Evolutionary conservation across 2,888 invertebrate genomes (phyloP).

Genomic region (Thecophora atra): DNA sequence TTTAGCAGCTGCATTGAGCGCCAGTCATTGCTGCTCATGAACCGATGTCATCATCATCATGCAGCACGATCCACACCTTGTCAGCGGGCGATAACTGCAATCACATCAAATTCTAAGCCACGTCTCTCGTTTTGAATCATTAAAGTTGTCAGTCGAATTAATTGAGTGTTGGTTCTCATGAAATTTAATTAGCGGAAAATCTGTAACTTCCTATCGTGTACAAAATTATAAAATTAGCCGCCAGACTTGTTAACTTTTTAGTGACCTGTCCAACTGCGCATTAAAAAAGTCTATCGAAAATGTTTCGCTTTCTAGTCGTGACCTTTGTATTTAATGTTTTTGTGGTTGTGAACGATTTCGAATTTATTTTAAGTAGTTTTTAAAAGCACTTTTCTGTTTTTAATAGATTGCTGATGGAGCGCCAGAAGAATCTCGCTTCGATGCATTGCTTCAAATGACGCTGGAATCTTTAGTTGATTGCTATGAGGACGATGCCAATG

Average conservation of each 20-base stretch:
- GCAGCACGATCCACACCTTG: no score
- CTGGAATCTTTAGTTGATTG: conserved; percentile 39
- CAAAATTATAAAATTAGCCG: conserved; percentile 7
- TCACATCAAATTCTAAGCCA: no score
- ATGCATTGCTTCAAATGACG: conserved; percentile 38
- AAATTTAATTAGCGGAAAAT: conserved; percentile 18
- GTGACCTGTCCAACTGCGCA: background rate
- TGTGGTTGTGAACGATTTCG: background rate
- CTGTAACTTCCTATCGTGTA: conserved; percentile 15
- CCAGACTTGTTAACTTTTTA: background rate
- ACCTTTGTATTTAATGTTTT: background rate
- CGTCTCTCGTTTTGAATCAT: no score
- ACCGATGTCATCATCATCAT: no score
- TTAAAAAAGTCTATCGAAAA: background rate
- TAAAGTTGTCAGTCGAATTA: background rate
- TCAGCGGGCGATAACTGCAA: no score
- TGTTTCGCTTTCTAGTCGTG: background rate
- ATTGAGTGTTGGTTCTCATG: conserved; percentile 18
- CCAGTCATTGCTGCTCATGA: no score
- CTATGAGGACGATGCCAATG: conserved; percentile 44
- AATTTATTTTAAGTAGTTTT: background rate
- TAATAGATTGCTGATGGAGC: background rate
- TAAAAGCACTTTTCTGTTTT: background rate
- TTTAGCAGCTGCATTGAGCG: no score
- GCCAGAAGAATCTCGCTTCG: conserved; percentile 31